Base-by-base conservation (phyloP, 2,113 vertebrate genomes). In the Hippocampus abdominalis region DNA sequence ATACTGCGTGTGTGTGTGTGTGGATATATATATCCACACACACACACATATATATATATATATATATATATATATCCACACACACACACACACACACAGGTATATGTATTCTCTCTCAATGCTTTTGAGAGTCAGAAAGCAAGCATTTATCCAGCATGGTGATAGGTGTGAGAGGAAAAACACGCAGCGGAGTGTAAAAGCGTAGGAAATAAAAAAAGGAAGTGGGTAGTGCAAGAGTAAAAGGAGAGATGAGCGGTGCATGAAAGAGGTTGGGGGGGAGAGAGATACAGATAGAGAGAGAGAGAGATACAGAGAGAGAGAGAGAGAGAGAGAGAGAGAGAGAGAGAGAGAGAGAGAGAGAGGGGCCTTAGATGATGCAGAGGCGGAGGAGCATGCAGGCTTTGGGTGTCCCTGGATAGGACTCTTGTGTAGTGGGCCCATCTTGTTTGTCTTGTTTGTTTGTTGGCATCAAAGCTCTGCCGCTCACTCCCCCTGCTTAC, bases 381-480 rank as follows among this genome's bases (percentile, higher is more conserved):
- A 74, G 80, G 77, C 67, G 66, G 79, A 74, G 75, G 75, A 75
- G 74, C 65, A 64, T 11, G 75, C 74, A 64, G 73, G 86, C 77
- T 74, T 79, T 76, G 78, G 76, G 78, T 79, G 87, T 91, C 89
- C 89, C 89, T 85, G 78, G 87, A 83, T 83, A 60, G 81, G 86
- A 75, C 69, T 91, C 81, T 74, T 87, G 79, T 89, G 81, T 83
- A 86, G 81, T 81, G 80, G 88, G 84, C 88, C 87, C 84, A 82
- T 88, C 86, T 89, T 79, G 76, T 90, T 91, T 91, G 87, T 88
- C 86, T 89, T 79, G 76, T 90, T 91, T 91, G 87, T 89, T 88
- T 87, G 89, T 85, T 86, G 84, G 80, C 86, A 89, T 90, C 88
- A 91, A 91, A 90, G 89, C 57, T 66, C 76, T 78, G 84, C 82